Evolutionary conservation across 2,888 invertebrate genomes (phyloP).

Genomic region (Cordylochernes scorpioides): DNA sequence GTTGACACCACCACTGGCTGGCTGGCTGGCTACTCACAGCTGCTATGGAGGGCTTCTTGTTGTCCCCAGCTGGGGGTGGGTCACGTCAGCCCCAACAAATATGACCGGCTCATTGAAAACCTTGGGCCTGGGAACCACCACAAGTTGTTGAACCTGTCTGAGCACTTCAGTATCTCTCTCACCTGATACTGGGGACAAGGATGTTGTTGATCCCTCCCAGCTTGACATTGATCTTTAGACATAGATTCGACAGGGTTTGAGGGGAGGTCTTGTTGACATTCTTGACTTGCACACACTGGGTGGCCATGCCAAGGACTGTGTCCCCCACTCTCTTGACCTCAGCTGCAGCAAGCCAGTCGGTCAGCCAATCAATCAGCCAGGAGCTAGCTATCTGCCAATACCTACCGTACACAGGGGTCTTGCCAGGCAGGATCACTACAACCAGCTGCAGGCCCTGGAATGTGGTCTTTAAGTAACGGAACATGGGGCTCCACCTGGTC

Average conservation of each 20-base stretch:
- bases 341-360: slow-evolving; percentile 29
- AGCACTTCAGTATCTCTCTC: no score
- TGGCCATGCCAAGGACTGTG: slow-evolving; percentile 95
- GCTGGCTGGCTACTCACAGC: slow-evolving; percentile 31
- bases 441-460: slow-evolving; percentile 86
- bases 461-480: slow-evolving; percentile 87
- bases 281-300: slow-evolving; percentile 98
- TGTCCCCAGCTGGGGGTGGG: slow-evolving; percentile 99
- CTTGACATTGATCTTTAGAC: slow-evolving; percentile 98
- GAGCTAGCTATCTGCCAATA: slow-evolving; percentile 2
- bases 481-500: slow-evolving; percentile 99
- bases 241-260: slow-evolving; percentile 93
- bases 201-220: slow-evolving; percentile 97
- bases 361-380: slow-evolving; percentile 2
- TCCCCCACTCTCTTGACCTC: slow-evolving; percentile 98
- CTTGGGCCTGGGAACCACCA: slow-evolving; percentile 29
- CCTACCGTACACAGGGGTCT: slow-evolving; percentile 91
- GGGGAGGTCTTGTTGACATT: slow-evolving; percentile 99
- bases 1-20: no score
- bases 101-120: slow-evolving; percentile 98
- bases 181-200: slow-evolving; percentile 83
- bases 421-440: slow-evolving; percentile 89
- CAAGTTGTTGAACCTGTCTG: no score
- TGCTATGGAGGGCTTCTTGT: slow-evolving; percentile 96
- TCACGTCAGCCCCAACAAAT: slow-evolving; percentile 97